phyloP scores from a whole-genome alignment of 2,113 vertebrate species.

The Pygoscelis antarcticus region DNA sequence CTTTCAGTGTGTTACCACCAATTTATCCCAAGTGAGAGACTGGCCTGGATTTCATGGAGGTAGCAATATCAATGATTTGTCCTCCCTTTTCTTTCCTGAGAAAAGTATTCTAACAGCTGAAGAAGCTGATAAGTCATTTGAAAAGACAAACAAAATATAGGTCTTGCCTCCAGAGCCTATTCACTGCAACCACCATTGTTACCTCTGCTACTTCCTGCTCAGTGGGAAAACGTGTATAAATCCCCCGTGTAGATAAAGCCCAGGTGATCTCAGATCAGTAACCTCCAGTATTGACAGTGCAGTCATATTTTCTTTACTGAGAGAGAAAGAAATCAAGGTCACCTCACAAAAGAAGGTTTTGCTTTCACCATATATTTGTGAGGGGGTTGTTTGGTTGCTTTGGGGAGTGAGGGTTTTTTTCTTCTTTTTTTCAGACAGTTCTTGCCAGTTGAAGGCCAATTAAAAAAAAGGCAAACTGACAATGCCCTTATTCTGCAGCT shows the following conservation, averaged over 20 bases:
- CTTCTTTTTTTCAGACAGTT: background rate
- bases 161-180: background rate
- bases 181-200: background rate
- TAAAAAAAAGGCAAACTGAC: background rate
- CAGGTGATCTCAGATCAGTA: background rate
- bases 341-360: background rate
- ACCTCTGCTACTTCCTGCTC: background rate
- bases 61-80: background rate
- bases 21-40: background rate
- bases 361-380: background rate
- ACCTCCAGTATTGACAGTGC: background rate
- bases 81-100: background rate
- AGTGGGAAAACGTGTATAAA: background rate
- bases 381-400: background rate
- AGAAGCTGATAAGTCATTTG: background rate
- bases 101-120: background rate
- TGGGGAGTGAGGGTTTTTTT: background rate
- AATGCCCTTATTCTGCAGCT: background rate
- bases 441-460: background rate
- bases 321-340: constrained; percentile 1
- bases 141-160: constrained; percentile 17
- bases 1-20: background rate
- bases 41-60: background rate
- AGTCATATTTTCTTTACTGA: background rate
- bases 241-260: background rate